phyloP scores from a whole-genome alignment of 2,888 invertebrate species.

The Meganola albula region DNA sequence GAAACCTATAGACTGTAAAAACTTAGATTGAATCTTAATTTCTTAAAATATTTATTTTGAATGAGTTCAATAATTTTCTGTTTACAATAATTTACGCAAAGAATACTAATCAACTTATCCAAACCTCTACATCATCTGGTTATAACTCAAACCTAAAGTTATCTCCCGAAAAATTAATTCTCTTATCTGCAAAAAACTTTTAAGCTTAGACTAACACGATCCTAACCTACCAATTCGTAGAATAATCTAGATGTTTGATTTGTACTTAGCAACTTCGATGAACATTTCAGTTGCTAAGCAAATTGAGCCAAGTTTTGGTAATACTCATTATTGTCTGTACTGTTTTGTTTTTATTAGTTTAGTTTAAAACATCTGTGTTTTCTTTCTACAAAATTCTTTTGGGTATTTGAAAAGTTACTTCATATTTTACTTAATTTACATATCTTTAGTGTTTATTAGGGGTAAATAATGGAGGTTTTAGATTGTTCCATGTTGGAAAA shows the following conservation, averaged over 20 bases:
- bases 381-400: too few species aligned
- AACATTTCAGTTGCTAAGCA: constrained; percentile 19
- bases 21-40: not conserved
- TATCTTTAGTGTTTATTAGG: too few species aligned
- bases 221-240: constrained; percentile 22
- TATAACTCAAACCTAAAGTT: too few species aligned
- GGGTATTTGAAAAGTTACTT: too few species aligned
- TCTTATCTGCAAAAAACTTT: constrained; percentile 19
- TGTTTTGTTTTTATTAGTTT: constrained; percentile 9
- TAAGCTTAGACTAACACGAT: constrained; percentile 24
- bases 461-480: too few species aligned
- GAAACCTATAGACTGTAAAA: not conserved
- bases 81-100: too few species aligned
- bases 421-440: too few species aligned
- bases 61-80: too few species aligned
- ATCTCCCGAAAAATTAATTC: constrained; percentile 3
- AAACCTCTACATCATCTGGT: too few species aligned
- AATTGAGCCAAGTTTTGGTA: constrained; percentile 17
- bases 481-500: too few species aligned
- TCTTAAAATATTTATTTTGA: not conserved
- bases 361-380: not conserved
- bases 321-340: constrained; percentile 5
- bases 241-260: constrained; percentile 31
- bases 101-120: too few species aligned
- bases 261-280: constrained; percentile 22